A percentile compares a stretch with the other conserved stretches of the same genome.
phyloP scores from a whole-genome alignment of 2,797 vertebrate species.

The Propithecus perrieri region DNA sequence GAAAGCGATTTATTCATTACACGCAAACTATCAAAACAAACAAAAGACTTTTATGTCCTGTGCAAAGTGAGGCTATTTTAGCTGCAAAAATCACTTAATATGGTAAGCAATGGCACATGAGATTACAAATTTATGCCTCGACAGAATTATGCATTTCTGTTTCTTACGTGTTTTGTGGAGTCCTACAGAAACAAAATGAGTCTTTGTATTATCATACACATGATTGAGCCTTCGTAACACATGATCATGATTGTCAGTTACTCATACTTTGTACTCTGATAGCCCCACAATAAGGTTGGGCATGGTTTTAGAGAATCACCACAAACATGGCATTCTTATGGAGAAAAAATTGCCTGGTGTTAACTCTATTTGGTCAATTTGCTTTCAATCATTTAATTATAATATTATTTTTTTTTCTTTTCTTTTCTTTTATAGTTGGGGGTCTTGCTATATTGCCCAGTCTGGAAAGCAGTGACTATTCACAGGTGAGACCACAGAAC shows the following conservation, averaged over 20 bases:
- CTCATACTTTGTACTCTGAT: not conserved
- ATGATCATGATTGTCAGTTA: not conserved
- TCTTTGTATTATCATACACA: too few relatives aligned
- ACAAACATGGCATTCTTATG: not conserved
- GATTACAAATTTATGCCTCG: not conserved
- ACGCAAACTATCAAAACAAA: not conserved
- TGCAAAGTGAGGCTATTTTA: not conserved
- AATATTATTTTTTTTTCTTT: not conserved
- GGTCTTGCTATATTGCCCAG: not conserved
- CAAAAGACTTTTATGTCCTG: not conserved
- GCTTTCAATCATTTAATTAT: not conserved
- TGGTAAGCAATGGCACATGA: not conserved
- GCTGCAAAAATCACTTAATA: not conserved
- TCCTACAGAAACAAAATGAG: not conserved
- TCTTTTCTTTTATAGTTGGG: not conserved
- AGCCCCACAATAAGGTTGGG: not conserved
- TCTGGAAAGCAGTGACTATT: not conserved
- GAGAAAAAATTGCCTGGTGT: not conserved
- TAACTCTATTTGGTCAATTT: not conserved
- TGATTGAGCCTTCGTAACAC: not conserved
- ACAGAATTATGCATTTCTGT: not conserved
- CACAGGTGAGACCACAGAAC: not conserved
- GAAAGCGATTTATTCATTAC: not conserved
- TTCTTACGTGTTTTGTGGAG: not conserved
- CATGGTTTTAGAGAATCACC: not conserved